Evolutionary conservation across 2,113 vertebrate species (phyloP).

Genomic region (Diphyllodes magnificus): DNA sequence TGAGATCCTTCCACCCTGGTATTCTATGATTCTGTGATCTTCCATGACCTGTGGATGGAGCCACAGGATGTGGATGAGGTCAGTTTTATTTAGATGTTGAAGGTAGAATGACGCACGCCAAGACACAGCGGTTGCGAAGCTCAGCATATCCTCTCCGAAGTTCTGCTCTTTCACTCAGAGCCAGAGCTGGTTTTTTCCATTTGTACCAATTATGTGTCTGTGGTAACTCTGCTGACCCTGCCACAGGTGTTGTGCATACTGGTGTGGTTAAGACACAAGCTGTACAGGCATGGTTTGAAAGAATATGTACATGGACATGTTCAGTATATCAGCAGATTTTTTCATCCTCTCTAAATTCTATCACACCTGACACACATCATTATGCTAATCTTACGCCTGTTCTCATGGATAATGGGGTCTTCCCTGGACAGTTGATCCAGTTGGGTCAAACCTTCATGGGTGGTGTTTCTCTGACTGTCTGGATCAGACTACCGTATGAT

Average conservation of each 20-base stretch:
- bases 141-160: background rate
- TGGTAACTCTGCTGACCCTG: background rate
- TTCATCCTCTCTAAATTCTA: background rate
- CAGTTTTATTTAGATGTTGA: background rate
- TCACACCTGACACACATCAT: background rate
- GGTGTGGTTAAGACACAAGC: background rate
- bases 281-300: background rate
- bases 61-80: too few relatives aligned
- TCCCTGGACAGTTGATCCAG: background rate
- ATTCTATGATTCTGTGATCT: background rate
- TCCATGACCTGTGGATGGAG: background rate
- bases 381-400: fast-evolving
- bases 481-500: background rate
- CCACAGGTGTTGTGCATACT: background rate
- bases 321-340: background rate
- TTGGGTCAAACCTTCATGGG: background rate
- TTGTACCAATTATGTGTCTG: background rate
- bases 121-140: background rate
- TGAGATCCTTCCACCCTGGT: background rate
- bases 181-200: background rate
- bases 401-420: background rate
- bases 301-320: background rate
- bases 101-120: background rate
- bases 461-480: fast-evolving
- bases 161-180: background rate